These are phyloP conservation scores for Murina feae DNA, from an alignment of 2,113 vertebrate species.

Conservation along the genomic window DNA sequence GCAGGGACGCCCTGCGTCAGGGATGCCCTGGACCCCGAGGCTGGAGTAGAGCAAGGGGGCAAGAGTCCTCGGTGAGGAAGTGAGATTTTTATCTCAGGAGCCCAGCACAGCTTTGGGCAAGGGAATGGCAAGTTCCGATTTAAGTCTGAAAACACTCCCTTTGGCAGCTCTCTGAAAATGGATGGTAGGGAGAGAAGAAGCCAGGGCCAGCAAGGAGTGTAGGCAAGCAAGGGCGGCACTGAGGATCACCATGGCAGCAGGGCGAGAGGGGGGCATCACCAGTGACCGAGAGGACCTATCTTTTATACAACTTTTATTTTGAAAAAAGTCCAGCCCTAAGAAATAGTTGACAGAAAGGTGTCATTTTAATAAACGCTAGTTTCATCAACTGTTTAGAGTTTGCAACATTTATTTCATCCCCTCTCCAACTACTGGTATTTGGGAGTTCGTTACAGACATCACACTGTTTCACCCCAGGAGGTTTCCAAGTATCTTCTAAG, in stretches of 20 bases:
- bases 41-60: not conserved
- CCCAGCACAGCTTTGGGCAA: not conserved
- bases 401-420: too few relatives aligned
- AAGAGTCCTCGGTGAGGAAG: not conserved
- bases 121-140: not conserved
- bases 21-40: too few relatives aligned
- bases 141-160: not conserved
- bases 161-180: not conserved
- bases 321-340: not conserved
- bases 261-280: too few relatives aligned
- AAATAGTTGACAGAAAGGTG: not conserved
- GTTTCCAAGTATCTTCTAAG: not conserved
- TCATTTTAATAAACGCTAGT: not conserved
- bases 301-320: not conserved
- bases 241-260: accelerated
- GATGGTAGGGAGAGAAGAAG: accelerated
- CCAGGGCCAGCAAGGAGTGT: accelerated
- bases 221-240: not conserved
- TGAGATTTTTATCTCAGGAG: not conserved
- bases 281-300: not conserved
- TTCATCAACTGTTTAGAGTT: not conserved
- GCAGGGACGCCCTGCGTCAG: not conserved
- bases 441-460: not conserved
- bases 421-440: not conserved
- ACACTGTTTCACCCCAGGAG: not conserved